phyloP scores from a whole-genome alignment of 2,113 vertebrate genomes.

The Anseranas semipalmata region DNA sequence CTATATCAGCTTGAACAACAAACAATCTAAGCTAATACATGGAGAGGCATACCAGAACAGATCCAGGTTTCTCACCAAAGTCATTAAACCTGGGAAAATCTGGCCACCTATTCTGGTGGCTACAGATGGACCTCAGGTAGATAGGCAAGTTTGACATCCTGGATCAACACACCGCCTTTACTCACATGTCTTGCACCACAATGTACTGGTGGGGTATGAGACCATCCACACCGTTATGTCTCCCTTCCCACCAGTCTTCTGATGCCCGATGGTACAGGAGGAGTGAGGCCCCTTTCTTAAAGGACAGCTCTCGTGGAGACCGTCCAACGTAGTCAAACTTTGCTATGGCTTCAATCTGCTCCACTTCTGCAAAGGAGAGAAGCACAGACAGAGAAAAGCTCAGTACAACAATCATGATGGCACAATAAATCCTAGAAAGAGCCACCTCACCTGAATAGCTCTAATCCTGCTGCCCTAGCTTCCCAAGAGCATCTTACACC shows the following conservation, averaged over 20 bases:
- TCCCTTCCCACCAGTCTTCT: slow-evolving; percentile 98
- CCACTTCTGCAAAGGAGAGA: slow-evolving; percentile 85
- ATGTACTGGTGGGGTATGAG: slow-evolving; percentile 99
- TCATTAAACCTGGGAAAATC: neutral
- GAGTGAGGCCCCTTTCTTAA: slow-evolving; percentile 96
- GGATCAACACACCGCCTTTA: neutral
- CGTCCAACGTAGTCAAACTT: slow-evolving; percentile 96
- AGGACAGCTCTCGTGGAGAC: slow-evolving; percentile 92
- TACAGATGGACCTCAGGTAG: neutral
- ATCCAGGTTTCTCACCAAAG: neutral
- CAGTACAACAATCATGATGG: neutral
- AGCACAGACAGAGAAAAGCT: neutral
- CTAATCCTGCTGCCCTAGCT: neutral
- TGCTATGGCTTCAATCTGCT: slow-evolving; percentile 98
- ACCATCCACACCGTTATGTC: slow-evolving; percentile 95
- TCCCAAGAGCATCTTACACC: neutral
- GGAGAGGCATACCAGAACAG: neutral
- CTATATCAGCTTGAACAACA: neutral
- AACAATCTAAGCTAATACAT: neutral
- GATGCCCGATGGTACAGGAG: slow-evolving; percentile 95
- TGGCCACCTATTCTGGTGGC: neutral
- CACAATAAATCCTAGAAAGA: neutral
- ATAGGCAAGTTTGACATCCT: fast-evolving
- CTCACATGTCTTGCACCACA: slow-evolving; percentile 98
- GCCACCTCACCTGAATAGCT: neutral